Conservation (phyloP, 2,113 vertebrate genomes). For the Misgurnus mizolepis region DNA sequence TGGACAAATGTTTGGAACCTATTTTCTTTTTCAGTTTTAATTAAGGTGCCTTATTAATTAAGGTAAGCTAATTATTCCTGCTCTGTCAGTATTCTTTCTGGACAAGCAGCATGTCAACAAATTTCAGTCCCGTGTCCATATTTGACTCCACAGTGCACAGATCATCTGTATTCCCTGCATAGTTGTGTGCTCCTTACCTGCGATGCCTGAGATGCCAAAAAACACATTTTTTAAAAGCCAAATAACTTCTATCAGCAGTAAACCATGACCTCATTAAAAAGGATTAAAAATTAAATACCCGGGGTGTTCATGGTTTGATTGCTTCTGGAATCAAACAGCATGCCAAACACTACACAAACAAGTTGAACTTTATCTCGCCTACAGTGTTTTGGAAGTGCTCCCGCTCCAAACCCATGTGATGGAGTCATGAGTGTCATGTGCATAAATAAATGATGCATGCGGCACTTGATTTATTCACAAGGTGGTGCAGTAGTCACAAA, state of each 20-base stretch:
- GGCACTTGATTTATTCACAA: slow-evolving; percentile 70
- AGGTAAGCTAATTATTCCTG: slow-evolving; percentile 61
- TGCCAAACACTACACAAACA: not conserved
- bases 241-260: slow-evolving; percentile 29
- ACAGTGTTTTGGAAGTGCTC: not conserved
- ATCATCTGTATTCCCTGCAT: slow-evolving; percentile 6
- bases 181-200: not conserved
- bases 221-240: not conserved
- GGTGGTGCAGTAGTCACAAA: slow-evolving; percentile 73
- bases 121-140: not conserved
- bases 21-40: slow-evolving; percentile 68
- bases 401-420: not conserved
- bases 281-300: not conserved
- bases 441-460: slow-evolving; percentile 55
- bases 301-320: not conserved
- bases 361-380: not conserved
- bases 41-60: slow-evolving; percentile 67
- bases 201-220: not conserved
- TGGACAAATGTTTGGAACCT: slow-evolving; percentile 23
- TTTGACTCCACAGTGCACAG: slow-evolving; percentile 31
- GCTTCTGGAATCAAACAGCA: not conserved
- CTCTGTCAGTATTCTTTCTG: slow-evolving; percentile 53
- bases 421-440: not conserved
- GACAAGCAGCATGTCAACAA: not conserved
- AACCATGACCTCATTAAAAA: slow-evolving; percentile 7